Percentiles rank a stretch among this genome's conserved stretches.
Conservation (phyloP, 2,888 invertebrate species). For the Nomada ruficornis region DNA sequence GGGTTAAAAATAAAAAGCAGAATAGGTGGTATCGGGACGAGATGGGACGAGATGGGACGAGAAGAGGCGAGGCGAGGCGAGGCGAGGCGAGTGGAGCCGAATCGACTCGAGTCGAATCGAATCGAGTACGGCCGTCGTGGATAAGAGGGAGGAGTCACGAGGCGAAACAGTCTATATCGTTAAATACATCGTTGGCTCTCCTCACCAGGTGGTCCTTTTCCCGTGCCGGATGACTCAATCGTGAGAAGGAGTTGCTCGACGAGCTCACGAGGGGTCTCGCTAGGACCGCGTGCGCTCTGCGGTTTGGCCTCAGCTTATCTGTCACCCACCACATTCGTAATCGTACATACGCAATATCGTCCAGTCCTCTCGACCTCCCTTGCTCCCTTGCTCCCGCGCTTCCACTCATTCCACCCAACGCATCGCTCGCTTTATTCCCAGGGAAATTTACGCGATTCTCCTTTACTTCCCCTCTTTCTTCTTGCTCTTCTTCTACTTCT, state of each 20-base stretch:
- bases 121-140: constrained; percentile 18
- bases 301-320: constrained; percentile 4
- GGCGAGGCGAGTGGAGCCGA: constrained; percentile 20
- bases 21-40: background rate
- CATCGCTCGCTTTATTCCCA: background rate
- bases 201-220: constrained; percentile 82
- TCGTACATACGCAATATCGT: background rate
- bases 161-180: constrained; percentile 75
- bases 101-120: constrained; percentile 26
- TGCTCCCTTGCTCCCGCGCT: constrained; percentile 1
- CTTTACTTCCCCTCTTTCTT: background rate
- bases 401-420: background rate
- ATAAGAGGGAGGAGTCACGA: constrained; percentile 48
- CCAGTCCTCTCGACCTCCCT: constrained; percentile 8
- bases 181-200: constrained; percentile 79
- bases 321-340: constrained; percentile 13
- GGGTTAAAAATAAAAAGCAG: no score
- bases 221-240: constrained; percentile 82
- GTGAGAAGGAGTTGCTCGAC: constrained; percentile 81
- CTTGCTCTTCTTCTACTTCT: no score
- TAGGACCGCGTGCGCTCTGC: constrained; percentile 46
- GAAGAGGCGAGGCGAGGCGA: no score
- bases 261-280: constrained; percentile 61
- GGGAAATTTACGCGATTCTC: background rate
- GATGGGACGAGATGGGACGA: background rate